These are phyloP conservation scores for Mesoclemmys tuberculata DNA, from an alignment of 2,113 vertebrate species.

Conservation along the genomic window DNA sequence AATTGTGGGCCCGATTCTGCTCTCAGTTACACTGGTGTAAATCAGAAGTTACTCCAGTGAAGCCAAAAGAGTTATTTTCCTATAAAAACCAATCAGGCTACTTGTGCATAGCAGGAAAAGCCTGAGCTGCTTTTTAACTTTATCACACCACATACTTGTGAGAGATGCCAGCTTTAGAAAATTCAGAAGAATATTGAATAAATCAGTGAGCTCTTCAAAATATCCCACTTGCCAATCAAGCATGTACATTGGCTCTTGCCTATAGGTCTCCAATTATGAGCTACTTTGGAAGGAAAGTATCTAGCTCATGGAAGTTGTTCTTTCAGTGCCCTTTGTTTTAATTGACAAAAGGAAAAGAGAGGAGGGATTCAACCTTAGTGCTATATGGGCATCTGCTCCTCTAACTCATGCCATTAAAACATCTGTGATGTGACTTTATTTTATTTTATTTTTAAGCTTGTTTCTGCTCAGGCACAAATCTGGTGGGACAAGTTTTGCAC, in stretches of 20 bases:
- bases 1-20: background rate
- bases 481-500: slow-evolving; percentile 12
- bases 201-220: slow-evolving; percentile 44
- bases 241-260: slow-evolving; percentile 33
- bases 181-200: background rate
- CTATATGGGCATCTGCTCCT: slow-evolving; percentile 20
- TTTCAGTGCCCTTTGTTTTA: slow-evolving; percentile 45
- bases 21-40: background rate
- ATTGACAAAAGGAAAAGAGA: slow-evolving; percentile 45
- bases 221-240: background rate
- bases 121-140: background rate
- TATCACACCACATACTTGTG: background rate
- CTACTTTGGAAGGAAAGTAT: slow-evolving; percentile 22
- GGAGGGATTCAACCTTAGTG: slow-evolving; percentile 47
- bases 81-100: background rate
- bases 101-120: background rate
- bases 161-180: background rate
- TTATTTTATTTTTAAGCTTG: slow-evolving; percentile 57
- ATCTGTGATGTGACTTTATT: slow-evolving; percentile 10
- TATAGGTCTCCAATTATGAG: background rate
- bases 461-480: slow-evolving; percentile 41
- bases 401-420: slow-evolving; percentile 14
- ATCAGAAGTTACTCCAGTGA: background rate
- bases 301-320: slow-evolving; percentile 52
- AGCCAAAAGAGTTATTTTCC: background rate